Evolutionary conservation across 2,888 invertebrate species (phyloP).

Genomic region (Acholoe squamosa): DNA sequence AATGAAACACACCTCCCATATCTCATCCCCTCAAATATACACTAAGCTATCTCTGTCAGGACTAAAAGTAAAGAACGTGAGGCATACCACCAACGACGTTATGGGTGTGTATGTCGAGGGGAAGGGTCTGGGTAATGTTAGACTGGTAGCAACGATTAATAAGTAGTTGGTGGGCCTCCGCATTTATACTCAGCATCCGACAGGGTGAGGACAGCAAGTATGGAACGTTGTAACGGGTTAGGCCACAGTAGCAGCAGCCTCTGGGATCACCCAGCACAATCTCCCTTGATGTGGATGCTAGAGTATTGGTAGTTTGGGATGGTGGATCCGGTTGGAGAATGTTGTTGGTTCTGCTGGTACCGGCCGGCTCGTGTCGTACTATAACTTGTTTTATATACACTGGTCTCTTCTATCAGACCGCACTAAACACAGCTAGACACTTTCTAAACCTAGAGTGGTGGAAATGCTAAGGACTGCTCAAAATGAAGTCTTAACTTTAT

Average conservation of each 20-base stretch:
- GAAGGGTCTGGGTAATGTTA: not conserved
- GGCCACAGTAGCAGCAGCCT: not conserved
- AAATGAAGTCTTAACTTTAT: too few species aligned
- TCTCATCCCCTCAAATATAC: constrained; percentile 27
- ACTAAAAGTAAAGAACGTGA: not conserved
- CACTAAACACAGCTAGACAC: too few species aligned
- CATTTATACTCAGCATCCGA: not conserved
- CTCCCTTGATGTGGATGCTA: too few species aligned
- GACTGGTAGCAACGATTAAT: not conserved
- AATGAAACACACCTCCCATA: constrained; percentile 22
- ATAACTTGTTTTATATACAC: too few species aligned
- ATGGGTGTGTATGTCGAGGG: not conserved
- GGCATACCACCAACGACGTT: constrained; percentile 33
- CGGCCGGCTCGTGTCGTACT: too few species aligned
- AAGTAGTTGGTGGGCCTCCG: not conserved
- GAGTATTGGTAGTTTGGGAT: too few species aligned
- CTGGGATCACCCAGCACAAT: too few species aligned
- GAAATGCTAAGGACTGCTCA: too few species aligned
- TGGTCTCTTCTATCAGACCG: too few species aligned
- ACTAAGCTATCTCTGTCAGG: not conserved
- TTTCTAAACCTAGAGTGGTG: too few species aligned
- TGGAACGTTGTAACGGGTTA: not conserved
- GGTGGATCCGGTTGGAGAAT: too few species aligned
- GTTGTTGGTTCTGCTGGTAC: too few species aligned
- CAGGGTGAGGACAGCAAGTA: not conserved